phyloP scores from a whole-genome alignment of 2,113 vertebrate species.

The Hippopotamus amphibius region DNA sequence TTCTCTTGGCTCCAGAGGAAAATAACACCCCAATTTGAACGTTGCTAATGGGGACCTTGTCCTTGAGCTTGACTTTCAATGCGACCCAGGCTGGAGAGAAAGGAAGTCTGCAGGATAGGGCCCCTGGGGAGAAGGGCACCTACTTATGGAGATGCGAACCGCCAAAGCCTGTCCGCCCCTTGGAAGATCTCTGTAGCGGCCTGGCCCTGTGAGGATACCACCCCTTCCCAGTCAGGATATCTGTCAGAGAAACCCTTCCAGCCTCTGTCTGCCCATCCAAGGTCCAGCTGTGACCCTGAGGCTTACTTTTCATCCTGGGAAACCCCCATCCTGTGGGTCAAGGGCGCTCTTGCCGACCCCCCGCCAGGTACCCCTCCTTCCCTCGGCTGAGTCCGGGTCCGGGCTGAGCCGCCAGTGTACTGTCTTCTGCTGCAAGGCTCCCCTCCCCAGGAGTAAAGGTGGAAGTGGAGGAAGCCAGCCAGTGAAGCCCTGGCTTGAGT shows the following conservation, averaged over 20 bases:
- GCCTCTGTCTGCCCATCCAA: not conserved
- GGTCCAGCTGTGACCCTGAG: not conserved
- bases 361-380: not conserved
- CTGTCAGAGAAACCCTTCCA: not conserved
- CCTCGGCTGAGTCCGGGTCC: not conserved
- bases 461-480: not conserved
- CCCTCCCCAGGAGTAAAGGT: not conserved
- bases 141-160: rapidly evolving
- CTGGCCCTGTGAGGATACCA: too few relatives aligned
- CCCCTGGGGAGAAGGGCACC: not conserved
- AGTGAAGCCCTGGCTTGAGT: not conserved
- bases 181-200: not conserved
- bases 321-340: too few relatives aligned
- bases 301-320: not conserved
- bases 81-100: not conserved
- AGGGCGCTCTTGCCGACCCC: not conserved
- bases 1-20: not conserved
- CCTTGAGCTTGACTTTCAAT: not conserved
- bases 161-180: not conserved
- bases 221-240: not conserved
- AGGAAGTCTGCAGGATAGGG: not conserved
- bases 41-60: not conserved
- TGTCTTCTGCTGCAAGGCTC: rapidly evolving
- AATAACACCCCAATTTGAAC: not conserved
- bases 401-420: not conserved